Evolutionary conservation across 2,888 invertebrate species (phyloP).

Genomic region (Odontomyia ornata): DNA sequence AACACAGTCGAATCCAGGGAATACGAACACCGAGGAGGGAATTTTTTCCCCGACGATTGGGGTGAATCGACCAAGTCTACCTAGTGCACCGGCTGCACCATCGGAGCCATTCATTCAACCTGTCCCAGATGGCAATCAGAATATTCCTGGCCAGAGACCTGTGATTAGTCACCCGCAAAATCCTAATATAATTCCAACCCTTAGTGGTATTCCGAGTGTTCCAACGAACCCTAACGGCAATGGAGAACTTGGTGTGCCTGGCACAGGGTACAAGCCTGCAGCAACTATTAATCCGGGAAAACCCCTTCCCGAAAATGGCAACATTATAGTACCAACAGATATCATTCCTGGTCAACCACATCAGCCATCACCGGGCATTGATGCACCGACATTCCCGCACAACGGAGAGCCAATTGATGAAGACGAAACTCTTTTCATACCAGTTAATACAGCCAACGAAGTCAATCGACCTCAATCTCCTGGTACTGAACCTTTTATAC

Average conservation of each 20-base stretch:
- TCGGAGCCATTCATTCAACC: constrained; percentile 3
- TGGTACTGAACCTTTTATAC: constrained; percentile 27
- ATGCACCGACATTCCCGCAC: constrained; percentile 3
- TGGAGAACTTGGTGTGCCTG: neutral
- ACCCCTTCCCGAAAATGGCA: neutral
- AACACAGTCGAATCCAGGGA: neutral
- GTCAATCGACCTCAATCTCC: neutral
- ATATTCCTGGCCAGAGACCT: neutral
- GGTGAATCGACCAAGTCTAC: neutral
- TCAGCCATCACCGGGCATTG: neutral
- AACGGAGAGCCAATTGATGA: constrained; percentile 16
- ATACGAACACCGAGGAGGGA: neutral
- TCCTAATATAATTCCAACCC: neutral
- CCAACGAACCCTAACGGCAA: neutral
- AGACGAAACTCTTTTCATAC: neutral
- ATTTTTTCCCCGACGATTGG: too few species aligned
- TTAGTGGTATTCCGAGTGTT: neutral
- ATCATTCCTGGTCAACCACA: neutral
- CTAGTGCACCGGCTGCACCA: neutral
- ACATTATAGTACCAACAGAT: neutral
- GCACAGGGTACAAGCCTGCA: neutral
- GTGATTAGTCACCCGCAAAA: neutral
- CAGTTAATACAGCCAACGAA: neutral
- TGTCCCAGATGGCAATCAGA: neutral
- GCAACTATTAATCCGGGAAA: neutral